Percentiles rank a stretch among this genome's conserved stretches.
Evolutionary conservation across 2,888 invertebrate genomes (phyloP).

Genomic region (Drosophila anceps): DNA sequence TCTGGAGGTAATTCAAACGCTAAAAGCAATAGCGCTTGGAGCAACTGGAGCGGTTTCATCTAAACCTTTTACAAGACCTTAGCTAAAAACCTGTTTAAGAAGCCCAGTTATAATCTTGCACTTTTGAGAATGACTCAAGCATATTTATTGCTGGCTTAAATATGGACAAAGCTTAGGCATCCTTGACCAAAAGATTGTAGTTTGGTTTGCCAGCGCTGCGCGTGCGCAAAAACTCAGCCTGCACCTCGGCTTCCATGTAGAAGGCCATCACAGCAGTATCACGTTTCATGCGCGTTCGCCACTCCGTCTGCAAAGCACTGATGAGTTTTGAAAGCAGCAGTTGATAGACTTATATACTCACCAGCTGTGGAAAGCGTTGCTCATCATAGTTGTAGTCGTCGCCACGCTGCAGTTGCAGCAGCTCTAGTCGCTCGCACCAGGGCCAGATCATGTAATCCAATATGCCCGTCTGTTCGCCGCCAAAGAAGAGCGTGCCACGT

Average conservation of each 20-base stretch:
- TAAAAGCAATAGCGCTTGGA: too few relatives aligned
- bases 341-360: constrained; percentile 22
- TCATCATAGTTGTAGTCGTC: constrained; percentile 86
- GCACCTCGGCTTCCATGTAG: constrained; percentile 89
- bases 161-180: constrained; percentile 45
- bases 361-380: constrained; percentile 66
- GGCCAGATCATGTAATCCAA: constrained; percentile 95
- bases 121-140: neutral
- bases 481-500: constrained; percentile 89
- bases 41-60: too few relatives aligned
- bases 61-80: too few relatives aligned
- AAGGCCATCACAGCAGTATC: constrained; percentile 90
- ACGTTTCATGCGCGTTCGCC: constrained; percentile 90
- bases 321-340: constrained; percentile 44
- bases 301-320: constrained; percentile 86
- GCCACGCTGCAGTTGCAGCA: constrained; percentile 88
- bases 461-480: constrained; percentile 91
- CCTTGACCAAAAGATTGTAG: constrained; percentile 72
- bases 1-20: too few relatives aligned
- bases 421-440: constrained; percentile 89
- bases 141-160: constrained; percentile 52
- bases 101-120: neutral
- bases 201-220: constrained; percentile 89
- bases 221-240: constrained; percentile 90
- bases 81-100: too few relatives aligned